A percentile compares a stretch with the other conserved stretches of the same genome.
Conservation (phyloP, 2,888 invertebrate species). For the Hydroisotoma schaefferi region DNA sequence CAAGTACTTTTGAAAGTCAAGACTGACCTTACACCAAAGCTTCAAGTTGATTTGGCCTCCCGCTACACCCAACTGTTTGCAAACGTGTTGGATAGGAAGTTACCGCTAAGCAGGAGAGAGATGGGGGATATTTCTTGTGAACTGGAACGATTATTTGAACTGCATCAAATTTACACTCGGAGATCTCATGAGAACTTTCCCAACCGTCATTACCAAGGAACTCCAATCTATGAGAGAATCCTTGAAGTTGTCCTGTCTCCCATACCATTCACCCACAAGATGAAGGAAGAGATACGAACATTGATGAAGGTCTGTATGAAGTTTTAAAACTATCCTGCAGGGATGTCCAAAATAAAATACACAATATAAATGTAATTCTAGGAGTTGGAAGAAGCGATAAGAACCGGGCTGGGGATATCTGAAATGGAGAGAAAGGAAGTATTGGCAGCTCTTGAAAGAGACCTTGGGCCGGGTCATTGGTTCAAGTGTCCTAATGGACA, state of each 20-base stretch:
- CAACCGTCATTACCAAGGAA: background rate
- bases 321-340: too few species aligned
- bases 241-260: conserved; percentile 1
- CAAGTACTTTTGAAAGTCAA: background rate
- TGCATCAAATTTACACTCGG: conserved; percentile 17
- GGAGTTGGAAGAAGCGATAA: conserved; percentile 28
- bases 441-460: conserved; percentile 25
- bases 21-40: background rate
- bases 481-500: conserved; percentile 70
- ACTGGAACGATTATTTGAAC: conserved; percentile 26
- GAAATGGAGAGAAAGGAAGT: conserved; percentile 31
- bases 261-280: conserved; percentile 11
- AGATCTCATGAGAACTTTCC: conserved; percentile 13
- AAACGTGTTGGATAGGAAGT: conserved; percentile 5
- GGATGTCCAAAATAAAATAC: too few species aligned
- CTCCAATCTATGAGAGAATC: conserved; percentile 8
- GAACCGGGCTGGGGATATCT: conserved; percentile 36
- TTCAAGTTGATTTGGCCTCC: background rate
- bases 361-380: too few species aligned
- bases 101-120: conserved; percentile 27
- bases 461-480: conserved; percentile 58
- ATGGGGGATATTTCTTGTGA: conserved; percentile 22
- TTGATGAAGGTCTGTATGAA: conserved; percentile 6
- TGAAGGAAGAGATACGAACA: background rate
- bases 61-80: background rate